These are phyloP conservation scores for Orycteropus afer DNA, from an alignment of 2,113 vertebrate genomes.

Conservation along the genomic window DNA sequence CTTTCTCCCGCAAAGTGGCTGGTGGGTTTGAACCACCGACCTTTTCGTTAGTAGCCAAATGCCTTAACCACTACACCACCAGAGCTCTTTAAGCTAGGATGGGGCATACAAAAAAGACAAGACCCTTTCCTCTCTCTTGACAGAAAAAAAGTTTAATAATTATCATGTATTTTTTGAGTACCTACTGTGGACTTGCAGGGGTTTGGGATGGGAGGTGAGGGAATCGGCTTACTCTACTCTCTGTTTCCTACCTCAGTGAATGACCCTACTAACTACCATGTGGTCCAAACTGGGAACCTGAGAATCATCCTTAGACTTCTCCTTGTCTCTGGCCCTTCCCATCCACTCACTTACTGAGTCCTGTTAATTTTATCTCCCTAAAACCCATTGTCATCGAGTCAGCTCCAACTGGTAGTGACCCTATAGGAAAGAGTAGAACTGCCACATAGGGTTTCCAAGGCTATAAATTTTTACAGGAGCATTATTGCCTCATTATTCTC, in stretches of 20 bases:
- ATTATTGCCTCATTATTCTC: no score
- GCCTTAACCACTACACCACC: no score
- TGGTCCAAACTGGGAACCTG: not conserved
- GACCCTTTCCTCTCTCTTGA: not conserved
- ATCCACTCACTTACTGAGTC: not conserved
- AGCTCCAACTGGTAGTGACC: no score
- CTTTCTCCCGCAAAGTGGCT: no score
- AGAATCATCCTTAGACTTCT: not conserved
- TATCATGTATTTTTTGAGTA: not conserved
- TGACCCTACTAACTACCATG: not conserved
- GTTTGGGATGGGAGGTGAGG: not conserved
- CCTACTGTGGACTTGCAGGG: not conserved
- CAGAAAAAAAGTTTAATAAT: slow-evolving; percentile 33
- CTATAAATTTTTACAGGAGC: no score
- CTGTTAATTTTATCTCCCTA: not conserved
- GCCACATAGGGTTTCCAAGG: no score
- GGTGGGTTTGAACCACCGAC: no score
- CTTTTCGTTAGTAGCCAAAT: no score
- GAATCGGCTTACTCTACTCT: not conserved
- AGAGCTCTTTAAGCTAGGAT: not conserved
- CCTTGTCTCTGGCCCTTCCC: not conserved
- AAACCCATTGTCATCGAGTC: no score
- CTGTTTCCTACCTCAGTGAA: not conserved
- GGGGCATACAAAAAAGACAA: not conserved
- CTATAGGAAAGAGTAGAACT: no score